Percentiles rank a stretch among this genome's conserved stretches.
Conservation (phyloP, 2,113 vertebrate genomes). For the Chamaea fasciata region DNA sequence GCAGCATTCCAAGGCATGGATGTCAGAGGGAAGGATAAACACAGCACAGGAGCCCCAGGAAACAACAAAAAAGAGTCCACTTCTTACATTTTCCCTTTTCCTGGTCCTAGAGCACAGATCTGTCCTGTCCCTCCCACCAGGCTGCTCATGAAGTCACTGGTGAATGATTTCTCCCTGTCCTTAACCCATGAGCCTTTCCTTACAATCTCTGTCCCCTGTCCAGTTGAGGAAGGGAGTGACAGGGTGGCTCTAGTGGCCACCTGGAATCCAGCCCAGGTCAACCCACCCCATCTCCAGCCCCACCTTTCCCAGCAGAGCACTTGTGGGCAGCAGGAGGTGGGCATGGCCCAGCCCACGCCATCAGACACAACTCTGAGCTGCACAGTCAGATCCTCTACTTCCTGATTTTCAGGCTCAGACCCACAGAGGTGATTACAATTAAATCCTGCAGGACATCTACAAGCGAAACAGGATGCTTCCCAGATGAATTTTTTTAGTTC, state of each 20-base stretch:
- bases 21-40: background rate
- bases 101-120: background rate
- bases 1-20: background rate
- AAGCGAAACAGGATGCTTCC: background rate
- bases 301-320: background rate
- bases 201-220: background rate
- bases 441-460: background rate
- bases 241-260: background rate
- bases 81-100: background rate
- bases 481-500: background rate
- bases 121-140: background rate
- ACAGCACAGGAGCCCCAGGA: background rate
- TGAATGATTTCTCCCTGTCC: background rate
- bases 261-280: background rate
- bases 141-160: background rate
- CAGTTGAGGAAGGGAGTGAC: background rate
- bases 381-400: background rate
- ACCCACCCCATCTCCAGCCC: background rate
- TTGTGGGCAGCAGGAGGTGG: background rate
- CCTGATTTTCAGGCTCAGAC: background rate
- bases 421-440: background rate
- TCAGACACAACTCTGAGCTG: background rate
- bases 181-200: background rate
- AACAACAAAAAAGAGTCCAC: background rate
- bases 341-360: rapidly evolving